Evolutionary conservation across 2,113 vertebrate species (phyloP).

Genomic region (Oryctolagus cuniculus): DNA sequence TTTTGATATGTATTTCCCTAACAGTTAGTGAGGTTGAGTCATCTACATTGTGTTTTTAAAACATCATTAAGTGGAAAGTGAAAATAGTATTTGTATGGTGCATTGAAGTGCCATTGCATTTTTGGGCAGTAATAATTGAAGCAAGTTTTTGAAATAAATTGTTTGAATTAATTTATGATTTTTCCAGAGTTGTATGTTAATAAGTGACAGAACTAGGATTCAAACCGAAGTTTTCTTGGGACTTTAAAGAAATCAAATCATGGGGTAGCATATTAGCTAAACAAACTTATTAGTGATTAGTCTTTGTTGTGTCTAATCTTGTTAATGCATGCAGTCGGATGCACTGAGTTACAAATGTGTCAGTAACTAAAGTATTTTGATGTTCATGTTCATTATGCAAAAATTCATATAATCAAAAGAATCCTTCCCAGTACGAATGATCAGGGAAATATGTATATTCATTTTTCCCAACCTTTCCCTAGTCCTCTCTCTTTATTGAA

Average conservation of each 20-base stretch:
- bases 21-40: background rate
- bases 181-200: background rate
- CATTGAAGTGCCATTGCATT: background rate
- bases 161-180: background rate
- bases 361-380: conserved; percentile 43
- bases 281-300: background rate
- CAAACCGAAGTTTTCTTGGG: background rate
- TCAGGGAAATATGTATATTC: background rate
- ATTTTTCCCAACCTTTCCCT: background rate
- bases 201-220: background rate
- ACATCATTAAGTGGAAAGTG: background rate
- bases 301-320: background rate
- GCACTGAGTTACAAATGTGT: background rate
- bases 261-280: background rate
- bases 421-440: background rate
- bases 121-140: background rate
- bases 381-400: background rate
- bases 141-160: conserved; percentile 7
- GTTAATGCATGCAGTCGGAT: background rate
- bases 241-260: conserved; percentile 15
- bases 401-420: conserved; percentile 23
- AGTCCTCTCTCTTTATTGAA: background rate
- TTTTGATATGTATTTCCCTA: background rate
- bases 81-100: background rate
- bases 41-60: background rate